phyloP scores from a whole-genome alignment of 92 coral and sea anemone genomes.

The Siderastrea siderea region DNA sequence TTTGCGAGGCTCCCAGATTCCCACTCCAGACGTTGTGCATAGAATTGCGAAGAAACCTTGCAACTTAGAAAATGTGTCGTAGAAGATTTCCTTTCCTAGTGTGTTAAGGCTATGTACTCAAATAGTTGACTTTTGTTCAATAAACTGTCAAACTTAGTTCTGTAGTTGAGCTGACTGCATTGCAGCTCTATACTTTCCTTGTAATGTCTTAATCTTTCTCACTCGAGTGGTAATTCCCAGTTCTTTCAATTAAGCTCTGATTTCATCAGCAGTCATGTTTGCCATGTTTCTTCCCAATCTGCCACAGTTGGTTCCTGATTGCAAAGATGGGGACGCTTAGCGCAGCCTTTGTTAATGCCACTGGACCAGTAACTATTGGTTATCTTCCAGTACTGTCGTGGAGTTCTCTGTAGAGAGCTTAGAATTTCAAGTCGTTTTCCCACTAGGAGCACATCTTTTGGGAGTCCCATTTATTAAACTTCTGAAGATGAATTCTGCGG shows the following conservation, averaged over 20 bases:
- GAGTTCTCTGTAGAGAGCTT: too few relatives aligned
- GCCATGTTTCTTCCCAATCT: background rate
- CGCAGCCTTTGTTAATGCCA: too few relatives aligned
- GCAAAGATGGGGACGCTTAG: too few relatives aligned
- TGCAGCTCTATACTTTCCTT: too few relatives aligned
- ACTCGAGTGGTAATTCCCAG: conserved; percentile 18
- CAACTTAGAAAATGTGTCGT: conserved; percentile 10
- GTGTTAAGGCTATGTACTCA: background rate
- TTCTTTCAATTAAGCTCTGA: conserved; percentile 23
- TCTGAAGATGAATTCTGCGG: conserved; percentile 33
- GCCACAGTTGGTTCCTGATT: too few relatives aligned
- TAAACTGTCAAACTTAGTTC: too few relatives aligned
- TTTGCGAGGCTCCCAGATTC: conserved; percentile 36
- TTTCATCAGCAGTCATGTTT: conserved; percentile 35
- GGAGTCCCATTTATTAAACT: conserved; percentile 4
- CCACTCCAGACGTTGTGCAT: conserved; percentile 39
- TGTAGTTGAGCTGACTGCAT: too few relatives aligned
- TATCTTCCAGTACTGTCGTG: too few relatives aligned
- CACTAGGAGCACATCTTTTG: too few relatives aligned
- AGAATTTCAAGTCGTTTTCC: too few relatives aligned
- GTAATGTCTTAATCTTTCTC: background rate
- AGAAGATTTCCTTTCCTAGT: background rate
- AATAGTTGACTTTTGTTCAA: conserved; percentile 8
- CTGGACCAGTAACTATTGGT: too few relatives aligned
- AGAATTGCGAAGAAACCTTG: conserved; percentile 27